Evolutionary conservation across 2,113 vertebrate species (phyloP).

Genomic region (Odontophorus gujanensis): DNA sequence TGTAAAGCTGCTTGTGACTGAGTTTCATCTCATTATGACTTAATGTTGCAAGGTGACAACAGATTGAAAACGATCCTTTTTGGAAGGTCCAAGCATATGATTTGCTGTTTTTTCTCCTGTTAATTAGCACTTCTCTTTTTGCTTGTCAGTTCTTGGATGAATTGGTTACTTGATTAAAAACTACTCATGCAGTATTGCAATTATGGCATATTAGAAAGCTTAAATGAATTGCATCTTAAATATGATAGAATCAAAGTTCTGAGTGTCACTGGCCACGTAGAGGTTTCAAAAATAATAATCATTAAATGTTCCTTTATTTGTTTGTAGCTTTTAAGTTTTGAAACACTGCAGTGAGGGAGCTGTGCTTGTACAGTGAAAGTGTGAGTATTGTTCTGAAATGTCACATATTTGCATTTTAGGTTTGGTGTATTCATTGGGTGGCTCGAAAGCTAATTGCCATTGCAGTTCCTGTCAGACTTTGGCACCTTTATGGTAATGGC

Average conservation of each 20-base stretch:
- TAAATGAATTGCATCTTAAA: background rate
- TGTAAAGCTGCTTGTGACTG: background rate
- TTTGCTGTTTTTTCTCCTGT: background rate
- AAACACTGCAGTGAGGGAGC: background rate
- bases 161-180: background rate
- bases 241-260: background rate
- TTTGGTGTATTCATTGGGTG: background rate
- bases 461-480: background rate
- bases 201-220: background rate
- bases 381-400: too few relatives aligned
- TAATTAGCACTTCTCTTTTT: background rate
- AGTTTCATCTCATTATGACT: background rate
- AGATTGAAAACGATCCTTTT: background rate
- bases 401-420: background rate
- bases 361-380: background rate
- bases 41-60: background rate
- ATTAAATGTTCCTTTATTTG: background rate
- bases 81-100: background rate
- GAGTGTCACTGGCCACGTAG: background rate
- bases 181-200: background rate
- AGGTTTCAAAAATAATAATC: background rate
- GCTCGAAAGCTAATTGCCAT: background rate
- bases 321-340: background rate
- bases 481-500: background rate
- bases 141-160: background rate